phyloP scores from a whole-genome alignment of 2,888 invertebrate genomes.

The Laothoe populi region DNA sequence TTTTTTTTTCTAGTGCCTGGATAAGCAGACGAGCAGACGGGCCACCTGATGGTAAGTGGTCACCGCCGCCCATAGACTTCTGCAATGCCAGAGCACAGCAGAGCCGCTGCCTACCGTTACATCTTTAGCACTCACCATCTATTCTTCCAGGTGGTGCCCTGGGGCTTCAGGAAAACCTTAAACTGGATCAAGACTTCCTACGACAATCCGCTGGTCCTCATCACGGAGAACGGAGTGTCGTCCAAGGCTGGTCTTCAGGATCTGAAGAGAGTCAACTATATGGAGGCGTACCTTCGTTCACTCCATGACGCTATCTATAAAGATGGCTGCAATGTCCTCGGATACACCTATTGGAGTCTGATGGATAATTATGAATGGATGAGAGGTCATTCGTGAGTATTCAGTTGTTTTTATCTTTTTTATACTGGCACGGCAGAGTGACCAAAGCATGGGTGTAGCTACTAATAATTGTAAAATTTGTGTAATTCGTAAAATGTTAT shows the following conservation, averaged over 20 bases:
- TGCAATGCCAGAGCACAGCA: no score
- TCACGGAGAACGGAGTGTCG: conserved; percentile 87
- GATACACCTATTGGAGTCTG: conserved; percentile 91
- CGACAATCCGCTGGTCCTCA: conserved; percentile 81
- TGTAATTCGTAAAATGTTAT: no score
- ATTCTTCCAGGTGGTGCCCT: conserved; percentile 83
- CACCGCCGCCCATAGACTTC: no score
- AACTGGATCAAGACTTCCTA: conserved; percentile 86
- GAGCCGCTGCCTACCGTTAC: no score
- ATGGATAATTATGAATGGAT: conserved; percentile 94
- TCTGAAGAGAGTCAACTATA: conserved; percentile 78
- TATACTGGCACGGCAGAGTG: no score
- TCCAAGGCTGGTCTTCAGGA: conserved; percentile 72
- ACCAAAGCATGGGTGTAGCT: no score
- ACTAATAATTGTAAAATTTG: no score
- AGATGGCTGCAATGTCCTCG: conserved; percentile 85
- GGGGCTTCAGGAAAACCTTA: conserved; percentile 86
- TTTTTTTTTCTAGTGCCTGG: no score
- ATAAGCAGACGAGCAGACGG: no score
- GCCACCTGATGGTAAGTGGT: no score
- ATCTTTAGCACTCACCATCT: neutral
- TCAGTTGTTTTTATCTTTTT: neutral
- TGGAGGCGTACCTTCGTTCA: conserved; percentile 75
- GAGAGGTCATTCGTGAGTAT: conserved; percentile 87
- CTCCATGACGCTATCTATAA: conserved; percentile 75